Base-by-base conservation (phyloP, 2,888 invertebrate species). In the Acleris cristana region DNA sequence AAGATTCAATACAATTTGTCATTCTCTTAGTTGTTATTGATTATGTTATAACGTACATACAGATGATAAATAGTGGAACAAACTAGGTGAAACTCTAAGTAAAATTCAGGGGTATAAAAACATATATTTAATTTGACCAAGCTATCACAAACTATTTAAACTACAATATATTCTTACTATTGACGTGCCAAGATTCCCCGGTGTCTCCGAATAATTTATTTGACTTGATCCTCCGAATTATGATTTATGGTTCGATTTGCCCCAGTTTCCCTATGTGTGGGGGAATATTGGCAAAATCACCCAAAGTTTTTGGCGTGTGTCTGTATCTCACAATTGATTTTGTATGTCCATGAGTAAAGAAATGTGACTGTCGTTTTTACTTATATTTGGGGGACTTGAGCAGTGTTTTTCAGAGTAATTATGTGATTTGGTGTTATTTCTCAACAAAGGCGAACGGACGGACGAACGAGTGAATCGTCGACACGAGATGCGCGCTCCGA, bases 131-230 rank as follows among this genome's bases (percentile, higher is more conserved):
- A 10, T 18, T 23, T n/a, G 16, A 53, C 7, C 18, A 5, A 23
- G 58, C 48, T 34, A 54, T 65, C 53, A 54, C 53, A 59, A 54
- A 59, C 48, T 40, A 49, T 59, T 59, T 49, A 59, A 48, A 52
- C 21, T 52, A 52, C 52, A 18, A 59, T 58, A 57, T 51, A 4
- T 64, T 26, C 7, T 26, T 57, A 52, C 23, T 18, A 52, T 52
- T 16, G 64, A 52, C 48, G 40, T 26, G n/a, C n/a, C 26, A 30
- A 54, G 16, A 23, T 23, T 34, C 49, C 57, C 45, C 54, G 6
- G 30, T n/a, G 18, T 44, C 64, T 44, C 51, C 44, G 58, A 54
- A 59, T 59, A 65, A 54, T 59, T 65, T 60, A 59, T 60, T 54
- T 40, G 52, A 58, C 59, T 48, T 23, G 45, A 30, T 56, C 55